Evolutionary conservation across 1,140 invertebrate species (phyloP), one percentile per base, ranked within the genome.

Genomic region (Drosophila nasuta): DNA sequence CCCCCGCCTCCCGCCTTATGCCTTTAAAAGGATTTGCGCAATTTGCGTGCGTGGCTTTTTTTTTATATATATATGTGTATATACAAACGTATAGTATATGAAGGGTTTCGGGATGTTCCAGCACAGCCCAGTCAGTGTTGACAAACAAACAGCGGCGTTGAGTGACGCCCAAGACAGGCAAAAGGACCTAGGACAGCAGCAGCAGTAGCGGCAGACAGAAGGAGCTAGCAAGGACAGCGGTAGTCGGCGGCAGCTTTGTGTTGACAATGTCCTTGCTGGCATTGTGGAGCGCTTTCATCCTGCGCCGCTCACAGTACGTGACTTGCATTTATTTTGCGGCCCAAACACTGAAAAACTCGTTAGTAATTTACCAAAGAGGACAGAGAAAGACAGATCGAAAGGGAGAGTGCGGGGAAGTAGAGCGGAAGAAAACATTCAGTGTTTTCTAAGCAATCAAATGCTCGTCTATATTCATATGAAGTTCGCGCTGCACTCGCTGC

Each of bases 21-120:
- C 75, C 74, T 81, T 81, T 87, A 87, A 87, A 89, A 89, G 83
- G 83, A 87, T 87, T 87, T 87, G 83, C 80, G 80, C 83, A 87
- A 87, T 87, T 87, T 87, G 83, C 77, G 77, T 87, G 68, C 62
- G 58, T 56, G 51, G 33, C 48, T 58, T 65, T 77, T n/a, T 57
- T 25, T 25, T 25, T 25, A 25, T 25, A 25, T 25, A 4, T 25
- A 25, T 20, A 25, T 25, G 20, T 25, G 3, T 20, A 20, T 20
- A 20, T 20, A 20, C 20, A 20, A 20, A 20, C 20, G 20, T 20
- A 20, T 20, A 20, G 20, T 20, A 20, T 20, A 56, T 65, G 51
- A 65, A 65, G 63, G 63, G 63, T 65, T 20, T 65, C 51, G 51
- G 58, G 25, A 60, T 48, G 58, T 48, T 46, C 5, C 49, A 13